Conservation (phyloP, 1,140 invertebrate genomes). For the Drusus annulatus region DNA sequence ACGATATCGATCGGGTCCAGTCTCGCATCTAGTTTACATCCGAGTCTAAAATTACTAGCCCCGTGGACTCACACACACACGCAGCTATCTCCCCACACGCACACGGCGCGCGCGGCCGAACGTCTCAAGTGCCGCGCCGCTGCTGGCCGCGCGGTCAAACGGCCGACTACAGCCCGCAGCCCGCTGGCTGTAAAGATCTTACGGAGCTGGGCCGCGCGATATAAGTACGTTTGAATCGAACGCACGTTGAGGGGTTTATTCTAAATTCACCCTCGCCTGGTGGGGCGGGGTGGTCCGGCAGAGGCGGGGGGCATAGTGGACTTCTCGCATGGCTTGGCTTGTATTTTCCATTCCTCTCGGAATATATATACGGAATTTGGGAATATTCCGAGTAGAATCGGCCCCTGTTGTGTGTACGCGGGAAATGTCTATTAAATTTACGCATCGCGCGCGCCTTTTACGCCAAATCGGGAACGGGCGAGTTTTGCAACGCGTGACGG, state of each 20-base stretch:
- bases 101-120: constrained; percentile 28
- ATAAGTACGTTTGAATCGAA: constrained; percentile 59
- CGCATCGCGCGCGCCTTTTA: constrained; percentile 30
- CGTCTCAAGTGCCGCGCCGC: constrained; percentile 36
- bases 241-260: constrained; percentile 49
- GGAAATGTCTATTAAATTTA: constrained; percentile 23
- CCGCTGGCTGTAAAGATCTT: constrained; percentile 47
- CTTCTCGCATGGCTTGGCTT: constrained; percentile 58
- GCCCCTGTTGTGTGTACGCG: constrained; percentile 25
- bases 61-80: constrained; percentile 39
- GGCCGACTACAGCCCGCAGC: constrained; percentile 39
- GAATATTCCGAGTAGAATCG: constrained; percentile 12
- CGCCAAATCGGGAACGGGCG: neutral
- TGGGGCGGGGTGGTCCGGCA: neutral
- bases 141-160: constrained; percentile 34
- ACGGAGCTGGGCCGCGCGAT: constrained; percentile 32
- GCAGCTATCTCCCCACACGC: constrained; percentile 22
- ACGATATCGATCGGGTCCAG: constrained; percentile 44
- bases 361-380: constrained; percentile 17
- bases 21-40: constrained; percentile 59
- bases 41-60: constrained; percentile 58
- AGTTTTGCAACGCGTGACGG: constrained; percentile 3
- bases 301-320: constrained; percentile 52
- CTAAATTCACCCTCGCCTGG: constrained; percentile 35
- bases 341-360: constrained; percentile 58